phyloP scores from a whole-genome alignment of 2,888 invertebrate species.

The Rhamphomyia laevipes region DNA sequence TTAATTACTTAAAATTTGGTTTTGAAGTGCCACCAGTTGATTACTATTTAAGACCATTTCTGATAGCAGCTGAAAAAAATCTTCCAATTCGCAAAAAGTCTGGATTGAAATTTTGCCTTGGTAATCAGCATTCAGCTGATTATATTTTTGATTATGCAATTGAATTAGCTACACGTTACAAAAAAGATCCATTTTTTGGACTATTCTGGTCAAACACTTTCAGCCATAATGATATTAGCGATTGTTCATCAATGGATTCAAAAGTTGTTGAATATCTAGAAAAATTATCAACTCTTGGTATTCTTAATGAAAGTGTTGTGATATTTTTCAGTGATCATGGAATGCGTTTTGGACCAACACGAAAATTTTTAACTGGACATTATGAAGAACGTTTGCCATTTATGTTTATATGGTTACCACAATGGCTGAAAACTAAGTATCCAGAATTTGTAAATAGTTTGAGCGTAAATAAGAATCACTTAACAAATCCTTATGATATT shows the following conservation, averaged over 20 bases:
- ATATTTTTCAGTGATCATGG: slow-evolving; percentile 72
- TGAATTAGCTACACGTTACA: slow-evolving; percentile 53
- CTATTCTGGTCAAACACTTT: slow-evolving; percentile 70
- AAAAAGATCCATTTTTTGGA: slow-evolving; percentile 53
- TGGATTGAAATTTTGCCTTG: slow-evolving; percentile 46
- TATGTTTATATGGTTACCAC: slow-evolving; percentile 56
- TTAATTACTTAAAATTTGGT: slow-evolving; percentile 57
- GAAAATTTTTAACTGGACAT: slow-evolving; percentile 57
- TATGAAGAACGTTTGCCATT: slow-evolving; percentile 68
- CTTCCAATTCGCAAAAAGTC: slow-evolving; percentile 40
- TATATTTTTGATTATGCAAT: slow-evolving; percentile 55
- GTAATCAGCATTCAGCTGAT: slow-evolving; percentile 52
- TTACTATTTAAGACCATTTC: slow-evolving; percentile 66
- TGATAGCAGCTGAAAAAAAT: slow-evolving; percentile 52
- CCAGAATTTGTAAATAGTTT: slow-evolving; percentile 45
- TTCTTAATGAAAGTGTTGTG: slow-evolving; percentile 52
- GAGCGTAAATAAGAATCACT: slow-evolving; percentile 47
- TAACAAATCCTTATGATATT: slow-evolving; percentile 65
- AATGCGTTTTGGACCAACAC: slow-evolving; percentile 59
- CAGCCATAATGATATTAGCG: slow-evolving; percentile 58
- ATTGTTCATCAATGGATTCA: slow-evolving; percentile 53
- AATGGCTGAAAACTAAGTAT: slow-evolving; percentile 44
- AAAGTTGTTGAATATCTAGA: slow-evolving; percentile 48
- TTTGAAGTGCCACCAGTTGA: slow-evolving; percentile 66
- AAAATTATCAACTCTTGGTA: slow-evolving; percentile 45